Conservation (phyloP, 2,113 vertebrate genomes). For the Alligator sinensis region DNA sequence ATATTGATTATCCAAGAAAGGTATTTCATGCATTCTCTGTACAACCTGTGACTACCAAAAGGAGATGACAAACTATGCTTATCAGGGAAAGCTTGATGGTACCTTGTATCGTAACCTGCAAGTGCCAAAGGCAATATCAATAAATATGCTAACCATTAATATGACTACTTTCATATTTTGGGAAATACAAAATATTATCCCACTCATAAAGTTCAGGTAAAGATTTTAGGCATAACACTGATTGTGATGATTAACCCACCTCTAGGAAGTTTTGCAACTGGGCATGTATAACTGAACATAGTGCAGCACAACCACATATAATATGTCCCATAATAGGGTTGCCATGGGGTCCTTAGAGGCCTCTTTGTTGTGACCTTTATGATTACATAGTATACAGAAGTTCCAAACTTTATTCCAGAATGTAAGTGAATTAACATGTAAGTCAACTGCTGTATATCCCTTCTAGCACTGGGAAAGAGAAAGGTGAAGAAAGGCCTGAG, state of each 20-base stretch:
- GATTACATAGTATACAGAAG: neutral
- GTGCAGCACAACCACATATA: neutral
- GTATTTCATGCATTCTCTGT: conserved; percentile 66
- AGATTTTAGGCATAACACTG: neutral
- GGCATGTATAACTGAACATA: conserved; percentile 3
- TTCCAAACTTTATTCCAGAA: neutral
- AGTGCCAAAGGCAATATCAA: conserved; percentile 41
- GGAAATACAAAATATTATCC: conserved; percentile 57
- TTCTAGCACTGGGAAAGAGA: neutral
- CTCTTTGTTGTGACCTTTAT: neutral
- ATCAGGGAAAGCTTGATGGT: conserved; percentile 63
- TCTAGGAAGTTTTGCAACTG: conserved; percentile 19
- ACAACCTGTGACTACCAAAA: conserved; percentile 33
- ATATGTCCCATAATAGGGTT: neutral
- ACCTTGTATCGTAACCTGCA: neutral
- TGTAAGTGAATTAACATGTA: neutral
- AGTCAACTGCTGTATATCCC: neutral
- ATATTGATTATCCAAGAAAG: conserved; percentile 66
- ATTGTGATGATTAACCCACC: neutral
- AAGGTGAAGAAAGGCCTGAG: neutral
- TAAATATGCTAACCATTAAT: conserved; percentile 42
- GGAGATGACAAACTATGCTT: conserved; percentile 63
- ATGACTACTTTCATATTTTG: conserved; percentile 59
- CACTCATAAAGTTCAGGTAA: conserved; percentile 38
- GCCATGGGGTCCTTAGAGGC: neutral